A percentile compares a stretch with the other conserved stretches of the same genome.
Conservation (phyloP, 2,888 invertebrate species). For the Catocala sponsa region DNA sequence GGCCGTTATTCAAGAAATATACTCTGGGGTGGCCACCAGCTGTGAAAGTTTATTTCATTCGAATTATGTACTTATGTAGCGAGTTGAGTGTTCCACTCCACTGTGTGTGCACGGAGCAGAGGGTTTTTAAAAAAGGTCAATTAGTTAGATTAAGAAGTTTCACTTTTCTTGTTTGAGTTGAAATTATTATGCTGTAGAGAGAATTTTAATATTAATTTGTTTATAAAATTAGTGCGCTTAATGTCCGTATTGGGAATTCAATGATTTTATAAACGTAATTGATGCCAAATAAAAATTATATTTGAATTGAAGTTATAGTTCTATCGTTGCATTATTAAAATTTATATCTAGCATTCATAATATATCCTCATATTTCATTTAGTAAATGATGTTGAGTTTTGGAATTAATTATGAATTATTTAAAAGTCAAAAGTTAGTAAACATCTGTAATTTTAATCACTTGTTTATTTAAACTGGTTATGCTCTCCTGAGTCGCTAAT, state of each 20-base stretch:
- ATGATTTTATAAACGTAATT: background rate
- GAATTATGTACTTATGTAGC: constrained; percentile 45
- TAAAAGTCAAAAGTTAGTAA: too few relatives aligned
- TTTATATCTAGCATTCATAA: too few relatives aligned
- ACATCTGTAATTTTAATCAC: too few relatives aligned
- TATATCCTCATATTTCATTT: too few relatives aligned
- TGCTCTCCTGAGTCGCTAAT: too few relatives aligned
- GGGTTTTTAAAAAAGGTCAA: constrained; percentile 14
- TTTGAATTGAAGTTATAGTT: too few relatives aligned
- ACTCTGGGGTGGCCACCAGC: constrained; percentile 72
- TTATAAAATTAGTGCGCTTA: background rate
- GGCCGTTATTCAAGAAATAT: constrained; percentile 84
- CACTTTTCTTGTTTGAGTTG: constrained; percentile 10
- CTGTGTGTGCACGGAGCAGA: constrained; percentile 18
- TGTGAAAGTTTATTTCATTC: constrained; percentile 74
- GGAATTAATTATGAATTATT: too few relatives aligned
- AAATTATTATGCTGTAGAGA: background rate
- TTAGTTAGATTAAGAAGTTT: constrained; percentile 19
- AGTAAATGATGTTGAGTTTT: too few relatives aligned
- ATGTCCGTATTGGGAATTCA: background rate
- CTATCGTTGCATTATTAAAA: too few relatives aligned
- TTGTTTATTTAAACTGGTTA: too few relatives aligned
- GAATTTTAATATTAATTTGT: background rate
- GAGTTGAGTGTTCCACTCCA: constrained; percentile 29
- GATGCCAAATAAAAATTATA: too few relatives aligned